Conservation (phyloP, 2,113 vertebrate species). For the Noctilio leporinus region DNA sequence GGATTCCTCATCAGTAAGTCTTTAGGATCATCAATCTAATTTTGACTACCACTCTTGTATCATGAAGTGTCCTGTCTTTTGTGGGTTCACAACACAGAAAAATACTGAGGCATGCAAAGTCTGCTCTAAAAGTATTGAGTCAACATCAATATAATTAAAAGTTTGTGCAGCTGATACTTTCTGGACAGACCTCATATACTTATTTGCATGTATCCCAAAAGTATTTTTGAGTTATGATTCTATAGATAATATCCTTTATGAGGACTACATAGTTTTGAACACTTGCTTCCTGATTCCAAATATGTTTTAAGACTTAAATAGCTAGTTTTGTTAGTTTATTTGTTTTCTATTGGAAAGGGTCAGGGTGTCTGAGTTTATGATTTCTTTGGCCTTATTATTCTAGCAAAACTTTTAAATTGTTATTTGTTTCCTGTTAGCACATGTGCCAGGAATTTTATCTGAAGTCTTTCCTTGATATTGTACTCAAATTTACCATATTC, state of each 20-base stretch:
- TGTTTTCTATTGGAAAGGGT: not conserved
- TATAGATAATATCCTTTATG: not conserved
- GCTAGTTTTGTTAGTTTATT: not conserved
- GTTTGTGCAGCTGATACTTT: too few species aligned
- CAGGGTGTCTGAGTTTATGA: not conserved
- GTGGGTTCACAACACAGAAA: not conserved
- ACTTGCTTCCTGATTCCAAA: not conserved
- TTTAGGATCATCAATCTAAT: not conserved
- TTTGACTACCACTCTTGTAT: not conserved
- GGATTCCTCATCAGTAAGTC: too few species aligned
- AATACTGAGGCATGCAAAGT: not conserved
- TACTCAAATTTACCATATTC: not conserved
- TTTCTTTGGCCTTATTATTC: not conserved
- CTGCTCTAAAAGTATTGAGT: too few species aligned
- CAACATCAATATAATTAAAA: too few species aligned
- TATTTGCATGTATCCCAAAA: not conserved
- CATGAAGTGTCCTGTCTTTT: not conserved
- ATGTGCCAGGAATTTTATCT: not conserved
- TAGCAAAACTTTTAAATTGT: not conserved
- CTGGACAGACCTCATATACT: rapidly evolving
- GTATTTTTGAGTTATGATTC: not conserved
- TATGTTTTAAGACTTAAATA: not conserved
- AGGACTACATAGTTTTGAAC: not conserved
- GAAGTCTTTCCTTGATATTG: not conserved
- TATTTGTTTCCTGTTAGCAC: not conserved